These are phyloP conservation scores for Cephus runcator DNA, from an alignment of 2,888 invertebrate genomes.

Conservation along the genomic window DNA sequence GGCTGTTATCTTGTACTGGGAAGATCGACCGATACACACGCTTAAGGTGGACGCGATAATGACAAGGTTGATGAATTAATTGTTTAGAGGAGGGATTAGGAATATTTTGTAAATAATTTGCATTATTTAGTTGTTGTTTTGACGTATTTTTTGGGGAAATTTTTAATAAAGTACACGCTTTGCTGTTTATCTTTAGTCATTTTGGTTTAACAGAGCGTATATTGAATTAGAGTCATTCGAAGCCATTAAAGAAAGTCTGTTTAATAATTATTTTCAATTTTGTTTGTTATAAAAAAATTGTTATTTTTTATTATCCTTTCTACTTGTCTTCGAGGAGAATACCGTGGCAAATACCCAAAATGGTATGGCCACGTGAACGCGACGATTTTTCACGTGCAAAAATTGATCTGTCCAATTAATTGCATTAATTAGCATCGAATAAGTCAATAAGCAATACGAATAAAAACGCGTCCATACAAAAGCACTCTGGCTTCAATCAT, in stretches of 20 bases:
- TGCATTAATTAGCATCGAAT: neutral
- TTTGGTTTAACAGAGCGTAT: neutral
- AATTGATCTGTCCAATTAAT: neutral
- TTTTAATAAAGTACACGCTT: neutral
- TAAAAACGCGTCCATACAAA: neutral
- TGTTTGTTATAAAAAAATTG: neutral
- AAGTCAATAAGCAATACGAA: neutral
- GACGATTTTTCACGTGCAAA: neutral
- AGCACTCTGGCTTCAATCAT: neutral
- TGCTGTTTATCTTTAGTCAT: neutral
- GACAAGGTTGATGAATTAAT: neutral
- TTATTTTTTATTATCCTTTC: neutral
- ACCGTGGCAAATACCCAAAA: neutral
- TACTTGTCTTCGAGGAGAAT: neutral
- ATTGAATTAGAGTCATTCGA: neutral
- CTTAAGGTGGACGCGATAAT: neutral
- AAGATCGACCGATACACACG: neutral
- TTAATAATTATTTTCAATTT: neutral
- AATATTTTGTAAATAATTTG: neutral
- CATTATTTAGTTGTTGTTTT: too few relatives aligned
- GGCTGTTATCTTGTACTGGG: neutral
- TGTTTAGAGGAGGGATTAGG: neutral
- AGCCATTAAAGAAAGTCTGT: neutral
- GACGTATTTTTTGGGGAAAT: neutral
- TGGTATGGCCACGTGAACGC: neutral